Evolutionary conservation across 1,140 invertebrate species (phyloP).

Genomic region (Oncopeltus fasciatus): DNA sequence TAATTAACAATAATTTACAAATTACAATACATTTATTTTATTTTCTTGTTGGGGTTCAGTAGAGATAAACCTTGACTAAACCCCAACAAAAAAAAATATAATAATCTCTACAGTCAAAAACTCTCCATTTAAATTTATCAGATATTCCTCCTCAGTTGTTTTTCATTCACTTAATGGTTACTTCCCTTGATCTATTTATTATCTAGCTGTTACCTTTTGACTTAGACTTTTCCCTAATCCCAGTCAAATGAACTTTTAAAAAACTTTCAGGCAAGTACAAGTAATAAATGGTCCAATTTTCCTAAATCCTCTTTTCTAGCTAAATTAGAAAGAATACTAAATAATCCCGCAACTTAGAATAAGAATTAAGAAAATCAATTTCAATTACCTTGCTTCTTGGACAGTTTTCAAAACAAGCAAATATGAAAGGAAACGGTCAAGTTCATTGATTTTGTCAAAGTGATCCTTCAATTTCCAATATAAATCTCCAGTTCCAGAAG

Average conservation of each 20-base stretch:
- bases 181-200: too few species aligned
- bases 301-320: neutral
- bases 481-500: neutral
- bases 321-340: neutral
- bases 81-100: too few species aligned
- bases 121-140: too few species aligned
- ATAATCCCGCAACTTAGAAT: neutral
- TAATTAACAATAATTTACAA: too few species aligned
- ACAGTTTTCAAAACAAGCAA: slow-evolving; percentile 45
- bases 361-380: neutral
- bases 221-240: neutral
- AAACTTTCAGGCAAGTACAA: neutral
- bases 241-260: neutral
- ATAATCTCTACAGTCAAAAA: too few species aligned
- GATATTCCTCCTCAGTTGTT: too few species aligned
- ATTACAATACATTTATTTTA: too few species aligned
- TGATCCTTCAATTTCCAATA: slow-evolving; percentile 31
- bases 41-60: too few species aligned
- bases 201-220: too few species aligned
- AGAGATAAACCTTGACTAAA: too few species aligned
- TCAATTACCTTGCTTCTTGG: slow-evolving; percentile 44
- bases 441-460: slow-evolving; percentile 40
- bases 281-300: neutral
- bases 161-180: too few species aligned
- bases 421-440: slow-evolving; percentile 46